Evolutionary conservation across 1,140 invertebrate species (phyloP).

Genomic region (Drosophila paulistorum): DNA sequence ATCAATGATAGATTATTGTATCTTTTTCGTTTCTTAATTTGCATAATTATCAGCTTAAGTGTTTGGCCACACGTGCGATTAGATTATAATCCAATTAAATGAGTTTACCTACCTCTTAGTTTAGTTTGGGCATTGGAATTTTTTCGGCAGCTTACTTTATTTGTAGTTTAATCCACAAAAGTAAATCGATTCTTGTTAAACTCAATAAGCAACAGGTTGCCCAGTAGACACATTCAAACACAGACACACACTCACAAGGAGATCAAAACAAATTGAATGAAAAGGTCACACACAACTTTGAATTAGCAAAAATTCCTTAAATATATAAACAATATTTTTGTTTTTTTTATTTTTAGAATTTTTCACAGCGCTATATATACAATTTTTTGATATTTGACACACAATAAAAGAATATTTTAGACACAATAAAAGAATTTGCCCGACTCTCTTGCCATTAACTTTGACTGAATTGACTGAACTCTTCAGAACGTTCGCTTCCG

Average conservation of each 20-base stretch:
- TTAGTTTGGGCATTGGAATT: not conserved
- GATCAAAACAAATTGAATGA: constrained; percentile 6
- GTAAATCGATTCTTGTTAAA: not conserved
- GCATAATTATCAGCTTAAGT: not conserved
- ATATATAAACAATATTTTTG: not conserved
- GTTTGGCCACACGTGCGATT: not conserved
- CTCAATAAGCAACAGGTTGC: constrained; percentile 8
- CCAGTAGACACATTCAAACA: constrained; percentile 8
- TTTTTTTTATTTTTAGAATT: not conserved
- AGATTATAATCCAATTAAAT: not conserved
- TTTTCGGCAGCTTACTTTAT: not conserved
- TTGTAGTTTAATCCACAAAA: constrained; percentile 1
- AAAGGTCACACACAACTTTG: not conserved
- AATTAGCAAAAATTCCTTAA: not conserved
- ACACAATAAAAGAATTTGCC: constrained; percentile 7
- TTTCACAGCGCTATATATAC: not conserved
- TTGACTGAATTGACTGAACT: not conserved
- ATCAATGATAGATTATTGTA: too few species aligned
- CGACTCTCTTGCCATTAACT: constrained; percentile 14
- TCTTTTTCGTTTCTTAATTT: not conserved
- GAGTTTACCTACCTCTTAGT: not conserved
- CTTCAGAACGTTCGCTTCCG: constrained; percentile 69
- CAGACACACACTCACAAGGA: not conserved
- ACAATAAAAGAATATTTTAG: constrained; percentile 6
- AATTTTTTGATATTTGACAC: not conserved